Base-by-base conservation (phyloP, 1,140 invertebrate genomes). In the Sarcophaga peregrina region DNA sequence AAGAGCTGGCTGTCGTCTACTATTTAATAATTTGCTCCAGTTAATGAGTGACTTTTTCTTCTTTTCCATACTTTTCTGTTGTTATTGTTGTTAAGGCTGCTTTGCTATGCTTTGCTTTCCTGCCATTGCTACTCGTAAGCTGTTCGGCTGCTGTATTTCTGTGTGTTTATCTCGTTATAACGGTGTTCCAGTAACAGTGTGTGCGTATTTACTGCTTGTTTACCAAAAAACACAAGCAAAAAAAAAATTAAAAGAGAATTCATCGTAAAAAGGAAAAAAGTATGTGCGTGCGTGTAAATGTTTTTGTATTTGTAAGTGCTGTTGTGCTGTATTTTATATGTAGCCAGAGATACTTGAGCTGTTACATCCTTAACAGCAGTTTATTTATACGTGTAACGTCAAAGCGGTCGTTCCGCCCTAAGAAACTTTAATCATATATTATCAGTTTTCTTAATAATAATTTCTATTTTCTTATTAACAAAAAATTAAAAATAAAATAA, bases 311-410 rank as follows among this genome's bases (percentile, higher is more conserved):
- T 9, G 62, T 68, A 8, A 9, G 58, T n/a, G 13, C 15, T 13
- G 17, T 11, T 68, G 58, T 62, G 58, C 20, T 20, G 20, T 20
- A 20, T 68, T 68, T 25, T 68, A 5, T 58, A 15, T 13, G 15
- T 68, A 68, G 62, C 62, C n/a, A 20, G 62, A 20, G 62, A 68
- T 68, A 20, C 62, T 68, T 68, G n/a, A 68, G 17, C 9, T 68
- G 62, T 68, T 68, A 68, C 62, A 68, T 68, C 62, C 10, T 20
- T 68, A 8, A 20, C 62, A 68, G n/a, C n/a, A 37, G 25, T 37
- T 37, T 25, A 68, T 68, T 68, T 68, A 68, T 68, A 68, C 62
- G 62, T 25, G 62, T 68, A 68, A 68, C 62, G 62, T 68, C 62
- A 68, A 68, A 68, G 62, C 62, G 62, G 62, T 20, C 17, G 62